Conservation (phyloP, 2,113 vertebrate genomes). For the Thalassoma bifasciatum region DNA sequence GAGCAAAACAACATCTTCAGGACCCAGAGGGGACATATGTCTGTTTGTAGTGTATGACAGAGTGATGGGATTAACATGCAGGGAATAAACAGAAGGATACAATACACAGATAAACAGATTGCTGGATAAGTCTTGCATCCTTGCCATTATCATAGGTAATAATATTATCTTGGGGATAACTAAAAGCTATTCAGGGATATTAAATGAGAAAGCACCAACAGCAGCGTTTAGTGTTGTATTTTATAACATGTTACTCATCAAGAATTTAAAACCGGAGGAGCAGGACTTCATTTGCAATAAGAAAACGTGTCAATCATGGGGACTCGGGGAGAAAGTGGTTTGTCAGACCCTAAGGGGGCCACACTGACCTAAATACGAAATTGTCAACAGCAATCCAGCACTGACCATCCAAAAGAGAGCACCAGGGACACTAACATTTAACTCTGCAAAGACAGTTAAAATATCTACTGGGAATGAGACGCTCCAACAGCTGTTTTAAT, state of each 20-base stretch:
- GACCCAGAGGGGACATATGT: conserved; percentile 41
- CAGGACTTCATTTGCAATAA: conserved; percentile 79
- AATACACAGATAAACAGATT: not conserved
- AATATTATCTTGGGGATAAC: conserved; percentile 16
- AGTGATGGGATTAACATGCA: conserved; percentile 21
- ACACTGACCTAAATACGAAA: conserved; percentile 85
- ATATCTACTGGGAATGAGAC: not conserved
- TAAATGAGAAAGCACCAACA: conserved; percentile 55
- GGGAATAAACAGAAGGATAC: conserved; percentile 1
- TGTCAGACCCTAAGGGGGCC: conserved; percentile 81
- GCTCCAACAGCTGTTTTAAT: conserved; percentile 6
- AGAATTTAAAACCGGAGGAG: conserved; percentile 79
- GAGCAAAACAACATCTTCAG: conserved; percentile 61
- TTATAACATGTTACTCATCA: conserved; percentile 79
- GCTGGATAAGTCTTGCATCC: not conserved
- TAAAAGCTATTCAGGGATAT: conserved; percentile 45
- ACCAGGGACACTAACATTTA: conserved; percentile 63
- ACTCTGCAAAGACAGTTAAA: conserved; percentile 37
- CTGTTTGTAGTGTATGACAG: conserved; percentile 25
- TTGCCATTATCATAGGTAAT: conserved; percentile 5
- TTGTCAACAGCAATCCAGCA: conserved; percentile 77
- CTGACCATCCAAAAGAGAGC: conserved; percentile 64
- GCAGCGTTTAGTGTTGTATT: conserved; percentile 70
- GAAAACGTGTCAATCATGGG: conserved; percentile 81
- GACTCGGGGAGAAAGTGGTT: conserved; percentile 79